A percentile compares a stretch with the other conserved stretches of the same genome.
Evolutionary conservation across 30 jellyfish, hydroid and myxozoan species (phyloP).

Genomic region (Clytia hemisphaerica): DNA sequence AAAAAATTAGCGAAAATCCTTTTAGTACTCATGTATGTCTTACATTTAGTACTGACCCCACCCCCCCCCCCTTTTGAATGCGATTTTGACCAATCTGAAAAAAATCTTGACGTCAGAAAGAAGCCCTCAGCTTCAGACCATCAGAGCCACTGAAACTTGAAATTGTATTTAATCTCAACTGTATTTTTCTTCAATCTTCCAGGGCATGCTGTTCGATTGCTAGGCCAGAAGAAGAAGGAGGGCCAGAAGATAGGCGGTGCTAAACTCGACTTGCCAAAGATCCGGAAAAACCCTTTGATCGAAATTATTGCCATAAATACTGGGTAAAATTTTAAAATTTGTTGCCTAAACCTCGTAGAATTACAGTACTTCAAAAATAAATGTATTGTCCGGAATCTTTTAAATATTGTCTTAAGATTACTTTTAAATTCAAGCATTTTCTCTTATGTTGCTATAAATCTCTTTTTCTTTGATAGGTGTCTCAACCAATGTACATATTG

Average conservation of each 20-base stretch:
- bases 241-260: slow-evolving; percentile 88
- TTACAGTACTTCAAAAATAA: too few relatives aligned
- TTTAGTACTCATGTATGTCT: too few relatives aligned
- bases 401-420: neutral
- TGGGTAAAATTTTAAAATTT: slow-evolving; percentile 72
- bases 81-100: too few relatives aligned
- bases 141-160: too few relatives aligned
- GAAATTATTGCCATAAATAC: slow-evolving; percentile 91
- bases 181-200: neutral
- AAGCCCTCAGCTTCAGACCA: too few relatives aligned
- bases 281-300: slow-evolving; percentile 69
- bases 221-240: slow-evolving; percentile 65
- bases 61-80: too few relatives aligned
- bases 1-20: too few relatives aligned
- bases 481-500: slow-evolving; percentile 89
- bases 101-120: too few relatives aligned
- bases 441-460: too few relatives aligned
- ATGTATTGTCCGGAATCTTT: neutral
- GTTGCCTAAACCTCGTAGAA: too few relatives aligned
- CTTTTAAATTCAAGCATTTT: neutral
- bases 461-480: slow-evolving; percentile 38
- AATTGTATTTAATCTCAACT: too few relatives aligned
- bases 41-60: too few relatives aligned
- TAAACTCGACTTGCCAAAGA: slow-evolving; percentile 62
- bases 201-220: slow-evolving; percentile 90